A percentile compares a stretch with the other conserved stretches of the same genome.
phyloP scores from a whole-genome alignment of 2,113 vertebrate genomes.

The Myotis lucifugus region DNA sequence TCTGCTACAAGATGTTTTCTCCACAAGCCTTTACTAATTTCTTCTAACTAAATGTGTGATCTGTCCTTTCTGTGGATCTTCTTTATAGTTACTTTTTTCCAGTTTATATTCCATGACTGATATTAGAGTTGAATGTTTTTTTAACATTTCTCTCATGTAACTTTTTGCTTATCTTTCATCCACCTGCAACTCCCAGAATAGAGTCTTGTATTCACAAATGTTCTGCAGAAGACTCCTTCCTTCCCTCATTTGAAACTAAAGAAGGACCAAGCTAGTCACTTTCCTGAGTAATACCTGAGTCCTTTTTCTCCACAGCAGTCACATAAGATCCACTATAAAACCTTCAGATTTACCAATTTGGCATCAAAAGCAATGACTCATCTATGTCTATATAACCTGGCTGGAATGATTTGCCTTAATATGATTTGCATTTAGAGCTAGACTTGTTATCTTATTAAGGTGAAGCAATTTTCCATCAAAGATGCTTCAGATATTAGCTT shows the following conservation, averaged over 20 bases:
- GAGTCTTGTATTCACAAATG: background rate
- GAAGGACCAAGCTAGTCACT: background rate
- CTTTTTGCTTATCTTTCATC: constrained; percentile 12
- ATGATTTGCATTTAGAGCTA: constrained; percentile 48
- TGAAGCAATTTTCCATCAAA: constrained; percentile 42
- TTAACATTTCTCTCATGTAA: background rate
- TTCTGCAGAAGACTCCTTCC: constrained; percentile 1
- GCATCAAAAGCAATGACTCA: constrained; percentile 49
- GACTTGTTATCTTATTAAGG: constrained; percentile 53
- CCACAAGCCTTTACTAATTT: background rate
- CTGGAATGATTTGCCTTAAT: background rate
- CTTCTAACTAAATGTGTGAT: background rate
- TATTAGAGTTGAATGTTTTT: background rate
- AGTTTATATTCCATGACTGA: background rate
- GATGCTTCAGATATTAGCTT: constrained; percentile 4
- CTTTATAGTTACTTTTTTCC: background rate
- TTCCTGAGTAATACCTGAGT: background rate
- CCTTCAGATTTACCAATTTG: background rate
- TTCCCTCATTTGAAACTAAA: background rate
- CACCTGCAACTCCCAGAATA: background rate
- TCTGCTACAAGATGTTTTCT: background rate
- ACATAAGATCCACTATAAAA: constrained; percentile 15
- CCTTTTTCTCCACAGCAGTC: background rate
- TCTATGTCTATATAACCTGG: constrained; percentile 12
- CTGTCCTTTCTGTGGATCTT: background rate